Percentiles rank a stretch among this genome's conserved stretches.
Conservation (phyloP, 2,113 vertebrate species). For the Emydura subglobosa region DNA sequence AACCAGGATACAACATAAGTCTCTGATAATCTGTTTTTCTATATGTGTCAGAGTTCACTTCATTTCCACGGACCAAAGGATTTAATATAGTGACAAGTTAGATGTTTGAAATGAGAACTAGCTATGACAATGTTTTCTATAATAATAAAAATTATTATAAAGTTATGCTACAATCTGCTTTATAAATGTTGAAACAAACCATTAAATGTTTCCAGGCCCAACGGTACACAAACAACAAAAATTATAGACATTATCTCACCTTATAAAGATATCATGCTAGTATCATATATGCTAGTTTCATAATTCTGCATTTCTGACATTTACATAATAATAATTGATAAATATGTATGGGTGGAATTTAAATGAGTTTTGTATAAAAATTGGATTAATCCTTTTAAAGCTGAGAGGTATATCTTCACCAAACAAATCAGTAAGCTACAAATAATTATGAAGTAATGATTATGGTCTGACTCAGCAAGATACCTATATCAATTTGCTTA, state of each 20-base stretch:
- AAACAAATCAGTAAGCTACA: background rate
- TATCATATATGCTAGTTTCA: background rate
- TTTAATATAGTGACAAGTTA: no score
- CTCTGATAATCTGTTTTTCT: no score
- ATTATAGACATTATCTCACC: background rate
- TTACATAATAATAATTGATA: background rate
- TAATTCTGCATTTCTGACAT: background rate
- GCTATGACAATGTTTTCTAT: no score
- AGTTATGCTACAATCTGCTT: background rate
- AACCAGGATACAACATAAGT: no score
- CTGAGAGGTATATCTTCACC: background rate
- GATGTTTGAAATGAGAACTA: no score
- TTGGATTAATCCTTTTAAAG: background rate
- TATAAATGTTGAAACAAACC: background rate
- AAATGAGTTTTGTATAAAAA: background rate
- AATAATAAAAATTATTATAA: background rate
- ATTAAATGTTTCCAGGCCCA: background rate
- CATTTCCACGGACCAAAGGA: no score
- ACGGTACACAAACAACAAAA: background rate
- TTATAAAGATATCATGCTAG: background rate
- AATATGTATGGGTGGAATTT: background rate
- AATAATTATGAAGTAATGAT: background rate
- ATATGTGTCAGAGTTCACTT: no score
- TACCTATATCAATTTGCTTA: background rate
- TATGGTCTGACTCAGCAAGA: no score